These are phyloP conservation scores for Prionchulus punctatus DNA, from an alignment of 2,888 invertebrate genomes.

Conservation along the genomic window DNA sequence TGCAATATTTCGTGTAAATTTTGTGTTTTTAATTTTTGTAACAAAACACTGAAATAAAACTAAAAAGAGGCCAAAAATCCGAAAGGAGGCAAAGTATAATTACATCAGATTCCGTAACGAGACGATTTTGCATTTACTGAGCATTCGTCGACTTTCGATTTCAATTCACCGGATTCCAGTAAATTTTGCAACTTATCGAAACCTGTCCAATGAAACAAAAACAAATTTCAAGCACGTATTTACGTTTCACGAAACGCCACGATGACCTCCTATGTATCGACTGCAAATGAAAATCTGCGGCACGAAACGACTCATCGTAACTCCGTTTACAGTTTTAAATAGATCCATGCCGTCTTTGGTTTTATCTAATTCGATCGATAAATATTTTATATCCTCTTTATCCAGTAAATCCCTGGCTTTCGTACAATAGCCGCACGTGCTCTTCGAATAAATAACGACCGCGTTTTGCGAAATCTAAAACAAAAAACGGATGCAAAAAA, in stretches of 20 bases:
- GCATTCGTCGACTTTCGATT: too few species aligned
- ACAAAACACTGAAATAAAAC: too few species aligned
- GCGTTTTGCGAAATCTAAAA: neutral
- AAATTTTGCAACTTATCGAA: too few species aligned
- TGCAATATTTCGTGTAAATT: too few species aligned
- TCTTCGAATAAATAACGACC: constrained; percentile 25
- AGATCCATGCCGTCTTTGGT: constrained; percentile 1
- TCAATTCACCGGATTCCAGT: too few species aligned
- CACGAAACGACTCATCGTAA: constrained; percentile 13
- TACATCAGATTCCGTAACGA: too few species aligned
- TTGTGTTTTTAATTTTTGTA: too few species aligned
- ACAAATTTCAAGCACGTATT: too few species aligned
- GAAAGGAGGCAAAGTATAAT: too few species aligned
- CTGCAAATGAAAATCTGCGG: constrained; percentile 29
- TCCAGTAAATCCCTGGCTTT: constrained; percentile 21
- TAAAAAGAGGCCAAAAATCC: too few species aligned
- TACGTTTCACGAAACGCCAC: neutral
- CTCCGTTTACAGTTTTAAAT: neutral
- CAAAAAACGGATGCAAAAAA: neutral
- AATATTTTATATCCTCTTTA: constrained; percentile 19
- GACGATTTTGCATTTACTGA: too few species aligned
- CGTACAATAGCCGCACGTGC: constrained; percentile 24
- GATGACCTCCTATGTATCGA: constrained; percentile 19
- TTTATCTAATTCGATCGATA: constrained; percentile 17
- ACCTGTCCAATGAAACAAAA: too few species aligned